Evolutionary conservation across 2,797 vertebrate species (phyloP), one percentile per base, ranked within the genome.

Genomic region (Parotocinclus haroldoi): DNA sequence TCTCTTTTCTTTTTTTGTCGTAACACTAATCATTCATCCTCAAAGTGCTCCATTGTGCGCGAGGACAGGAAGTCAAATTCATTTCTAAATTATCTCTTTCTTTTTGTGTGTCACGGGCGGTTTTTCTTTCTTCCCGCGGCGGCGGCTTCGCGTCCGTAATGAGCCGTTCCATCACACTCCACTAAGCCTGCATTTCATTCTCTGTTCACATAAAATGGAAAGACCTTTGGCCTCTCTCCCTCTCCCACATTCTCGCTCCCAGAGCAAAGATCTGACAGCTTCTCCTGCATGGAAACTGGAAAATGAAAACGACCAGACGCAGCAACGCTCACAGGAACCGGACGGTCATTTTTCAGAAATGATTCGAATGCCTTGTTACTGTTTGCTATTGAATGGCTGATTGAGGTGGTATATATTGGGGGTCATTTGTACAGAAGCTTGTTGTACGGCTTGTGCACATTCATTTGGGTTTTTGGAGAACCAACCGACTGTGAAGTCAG

Each of bases 251-350:
- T 57, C 27, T 58, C 48, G 19, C 10, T 62, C 58, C 46, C n/a
- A 16, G n/a, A 61, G 63, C 68, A 78, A 77, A 66, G 80, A 84
- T 85, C 85, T 88, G 86, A 89, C 86, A 88, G 84, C 82, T 87
- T 57, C 12, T 57, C 11, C 10, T 42, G 80, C 78, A 46, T 1
- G n/a, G 5, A 46, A 11, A 46, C 68, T 76, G 70, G 76, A 36
- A 63, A 86, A 84, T 72, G 68, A 78, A 83, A 77, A 84, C 75
- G 51, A 76, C 76, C 77, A 27, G 75, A 80, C 80, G 80, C 66
- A 65, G 72, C 79, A 83, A 85, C 82, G 81, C 83, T 76, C 81
- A 82, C 80, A 83, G 80, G 71, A 85, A 84, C 80, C 72, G 55
- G 60, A 75, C 80, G 77, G 83, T 85, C 86, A 71, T 40, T 57